Conservation (phyloP, 2,888 invertebrate species). For the Chymomyza caudatula region DNA sequence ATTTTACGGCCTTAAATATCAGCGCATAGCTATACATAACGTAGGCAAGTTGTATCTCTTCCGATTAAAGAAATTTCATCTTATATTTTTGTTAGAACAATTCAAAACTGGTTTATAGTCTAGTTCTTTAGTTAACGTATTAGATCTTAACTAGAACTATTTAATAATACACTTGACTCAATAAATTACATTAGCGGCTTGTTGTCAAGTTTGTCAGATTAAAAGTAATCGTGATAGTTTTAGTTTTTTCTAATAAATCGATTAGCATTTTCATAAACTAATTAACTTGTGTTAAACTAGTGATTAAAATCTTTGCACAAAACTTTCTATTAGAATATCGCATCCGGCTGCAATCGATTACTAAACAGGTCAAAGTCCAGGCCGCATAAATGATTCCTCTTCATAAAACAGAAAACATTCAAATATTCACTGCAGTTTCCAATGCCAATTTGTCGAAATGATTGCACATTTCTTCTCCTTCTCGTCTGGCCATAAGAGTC, state of each 20-base stretch:
- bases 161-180: not conserved
- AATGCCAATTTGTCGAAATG: no score
- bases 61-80: no score
- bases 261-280: not conserved
- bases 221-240: not conserved
- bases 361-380: no score
- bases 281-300: not conserved
- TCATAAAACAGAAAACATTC: no score
- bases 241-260: not conserved
- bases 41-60: no score
- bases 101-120: not conserved
- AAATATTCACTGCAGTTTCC: no score
- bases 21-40: no score
- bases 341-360: not conserved
- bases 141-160: not conserved
- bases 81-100: no score
- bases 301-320: not conserved
- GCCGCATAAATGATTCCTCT: no score
- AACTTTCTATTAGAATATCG: not conserved
- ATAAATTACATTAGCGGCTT: not conserved
- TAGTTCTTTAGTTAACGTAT: not conserved
- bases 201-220: not conserved
- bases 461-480: no score
- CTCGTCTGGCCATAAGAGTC: no score
- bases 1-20: no score